Evolutionary conservation across 2,888 invertebrate species (phyloP).

Genomic region (Cloeon dipterum): DNA sequence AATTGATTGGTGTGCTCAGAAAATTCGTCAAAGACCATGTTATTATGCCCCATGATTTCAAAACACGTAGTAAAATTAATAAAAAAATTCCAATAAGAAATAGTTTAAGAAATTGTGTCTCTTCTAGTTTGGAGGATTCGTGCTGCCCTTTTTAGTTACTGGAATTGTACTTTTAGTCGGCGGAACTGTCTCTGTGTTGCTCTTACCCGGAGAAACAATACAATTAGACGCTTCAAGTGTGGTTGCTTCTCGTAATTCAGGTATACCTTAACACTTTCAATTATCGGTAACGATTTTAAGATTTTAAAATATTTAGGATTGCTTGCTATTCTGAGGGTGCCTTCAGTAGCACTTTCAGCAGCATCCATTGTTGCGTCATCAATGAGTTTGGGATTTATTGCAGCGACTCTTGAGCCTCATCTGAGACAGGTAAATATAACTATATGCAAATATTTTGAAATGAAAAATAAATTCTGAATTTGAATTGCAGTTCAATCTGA

Average conservation of each 20-base stretch:
- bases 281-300: too few relatives aligned
- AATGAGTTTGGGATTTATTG: slow-evolving; percentile 22
- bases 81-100: too few relatives aligned
- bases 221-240: background rate
- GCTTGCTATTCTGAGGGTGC: slow-evolving; percentile 12
- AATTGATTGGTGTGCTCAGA: too few relatives aligned
- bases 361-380: slow-evolving; percentile 15
- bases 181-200: slow-evolving; percentile 13
- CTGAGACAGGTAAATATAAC: slow-evolving; percentile 15
- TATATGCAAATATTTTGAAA: background rate
- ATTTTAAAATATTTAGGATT: slow-evolving; percentile 3
- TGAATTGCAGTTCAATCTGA: slow-evolving; percentile 15
- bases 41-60: too few relatives aligned
- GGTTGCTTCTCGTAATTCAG: background rate
- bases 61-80: too few relatives aligned
- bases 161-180: slow-evolving; percentile 16
- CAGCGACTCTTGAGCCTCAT: slow-evolving; percentile 29
- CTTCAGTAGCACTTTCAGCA: slow-evolving; percentile 16
- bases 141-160: slow-evolving; percentile 18
- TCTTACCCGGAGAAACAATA: slow-evolving; percentile 13
- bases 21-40: too few relatives aligned
- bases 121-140: slow-evolving; percentile 16
- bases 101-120: too few relatives aligned
- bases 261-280: too few relatives aligned
- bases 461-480: background rate